Percentiles rank a stretch among this genome's conserved stretches.
Conservation (phyloP, 2,113 vertebrate genomes). For the Bubo scandiacus region DNA sequence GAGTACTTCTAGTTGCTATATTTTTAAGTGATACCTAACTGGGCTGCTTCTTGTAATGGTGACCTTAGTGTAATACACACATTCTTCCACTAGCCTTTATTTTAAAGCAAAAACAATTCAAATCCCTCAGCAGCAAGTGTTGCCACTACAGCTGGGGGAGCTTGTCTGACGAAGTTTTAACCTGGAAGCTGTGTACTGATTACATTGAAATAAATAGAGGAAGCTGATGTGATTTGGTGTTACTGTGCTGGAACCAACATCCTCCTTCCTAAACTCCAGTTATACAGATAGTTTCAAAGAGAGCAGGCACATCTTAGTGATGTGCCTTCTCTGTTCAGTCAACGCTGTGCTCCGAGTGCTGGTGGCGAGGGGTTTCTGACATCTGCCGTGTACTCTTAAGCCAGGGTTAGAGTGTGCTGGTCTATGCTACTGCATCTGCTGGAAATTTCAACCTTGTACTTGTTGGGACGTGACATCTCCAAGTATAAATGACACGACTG, state of each 20-base stretch:
- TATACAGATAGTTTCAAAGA: accelerated
- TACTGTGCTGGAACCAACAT: neutral
- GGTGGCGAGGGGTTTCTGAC: neutral
- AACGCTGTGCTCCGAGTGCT: too few species aligned
- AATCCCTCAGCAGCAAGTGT: neutral
- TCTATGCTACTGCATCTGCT: neutral
- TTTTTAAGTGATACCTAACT: neutral
- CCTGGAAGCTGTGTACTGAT: neutral
- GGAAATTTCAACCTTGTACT: neutral
- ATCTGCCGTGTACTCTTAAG: accelerated
- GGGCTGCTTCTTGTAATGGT: neutral
- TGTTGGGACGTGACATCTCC: neutral
- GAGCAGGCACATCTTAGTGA: neutral
- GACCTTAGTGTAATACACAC: neutral
- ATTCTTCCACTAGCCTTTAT: neutral
- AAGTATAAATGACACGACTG: neutral
- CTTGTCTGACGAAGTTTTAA: accelerated
- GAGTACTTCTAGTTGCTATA: neutral
- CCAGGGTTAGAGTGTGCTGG: neutral
- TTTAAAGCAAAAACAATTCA: neutral
- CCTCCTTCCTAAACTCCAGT: neutral
- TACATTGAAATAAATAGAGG: neutral
- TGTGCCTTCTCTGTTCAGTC: neutral
- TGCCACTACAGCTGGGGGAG: neutral
- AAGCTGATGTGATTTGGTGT: neutral